phyloP scores from a whole-genome alignment of 2,797 vertebrate genomes.

The Halcyon chelicuti region DNA sequence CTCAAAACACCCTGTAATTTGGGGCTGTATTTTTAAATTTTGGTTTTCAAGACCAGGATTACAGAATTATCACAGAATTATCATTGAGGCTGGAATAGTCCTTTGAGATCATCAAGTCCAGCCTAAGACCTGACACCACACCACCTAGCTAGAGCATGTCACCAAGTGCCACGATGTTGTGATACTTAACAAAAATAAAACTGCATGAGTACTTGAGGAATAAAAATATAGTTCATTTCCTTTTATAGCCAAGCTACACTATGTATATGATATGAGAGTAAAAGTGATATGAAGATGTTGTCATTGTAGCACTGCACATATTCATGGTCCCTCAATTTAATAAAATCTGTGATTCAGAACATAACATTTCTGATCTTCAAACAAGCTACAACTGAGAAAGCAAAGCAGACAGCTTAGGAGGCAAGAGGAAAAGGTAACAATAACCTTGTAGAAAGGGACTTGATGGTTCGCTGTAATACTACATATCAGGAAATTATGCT shows the following conservation, averaged over 20 bases:
- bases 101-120: no score
- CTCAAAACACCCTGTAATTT: neutral
- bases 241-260: neutral
- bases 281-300: neutral
- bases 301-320: neutral
- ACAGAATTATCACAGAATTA: no score
- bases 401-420: neutral
- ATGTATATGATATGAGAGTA: neutral
- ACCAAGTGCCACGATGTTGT: neutral
- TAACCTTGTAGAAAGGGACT: neutral
- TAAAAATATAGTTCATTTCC: neutral
- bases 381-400: neutral
- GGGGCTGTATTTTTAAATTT: neutral
- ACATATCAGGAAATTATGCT: neutral
- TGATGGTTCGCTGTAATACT: neutral
- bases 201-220: neutral
- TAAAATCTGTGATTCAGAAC: neutral
- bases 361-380: neutral
- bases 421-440: neutral
- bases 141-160: no score
- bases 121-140: no score
- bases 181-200: neutral
- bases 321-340: neutral
- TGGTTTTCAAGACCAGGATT: neutral
- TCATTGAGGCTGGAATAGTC: no score